phyloP scores from a whole-genome alignment of 2,113 vertebrate genomes.

The Pangasianodon gigas region DNA sequence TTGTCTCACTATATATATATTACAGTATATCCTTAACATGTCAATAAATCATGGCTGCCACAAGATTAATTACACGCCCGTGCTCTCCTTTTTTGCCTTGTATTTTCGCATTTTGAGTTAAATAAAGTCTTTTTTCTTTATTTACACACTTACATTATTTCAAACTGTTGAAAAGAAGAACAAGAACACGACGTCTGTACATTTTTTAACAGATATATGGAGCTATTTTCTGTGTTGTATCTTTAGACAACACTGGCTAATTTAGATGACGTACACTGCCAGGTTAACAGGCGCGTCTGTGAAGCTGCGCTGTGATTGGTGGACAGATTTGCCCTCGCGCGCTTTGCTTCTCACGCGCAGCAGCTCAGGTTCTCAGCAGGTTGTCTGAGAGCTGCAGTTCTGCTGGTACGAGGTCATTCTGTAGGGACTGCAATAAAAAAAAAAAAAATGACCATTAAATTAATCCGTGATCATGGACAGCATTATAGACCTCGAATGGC shows the following conservation, averaged over 20 bases:
- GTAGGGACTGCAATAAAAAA: conserved; percentile 32
- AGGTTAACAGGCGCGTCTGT: not conserved
- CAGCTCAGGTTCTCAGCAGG: not conserved
- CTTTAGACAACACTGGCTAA: not conserved
- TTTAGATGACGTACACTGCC: not conserved
- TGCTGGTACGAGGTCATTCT: not conserved
- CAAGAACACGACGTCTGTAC: not conserved
- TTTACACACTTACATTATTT: not conserved
- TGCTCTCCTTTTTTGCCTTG: not conserved
- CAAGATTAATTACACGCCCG: not conserved
- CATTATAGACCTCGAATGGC: conserved; percentile 85
- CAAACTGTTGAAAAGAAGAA: not conserved
- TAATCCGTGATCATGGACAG: conserved; percentile 80
- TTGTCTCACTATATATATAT: not conserved
- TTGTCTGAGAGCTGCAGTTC: not conserved
- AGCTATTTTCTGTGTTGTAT: not conserved
- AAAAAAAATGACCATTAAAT: conserved; percentile 82
- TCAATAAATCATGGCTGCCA: not conserved
- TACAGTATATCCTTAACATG: not conserved
- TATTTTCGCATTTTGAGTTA: not conserved
- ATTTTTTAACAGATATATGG: not conserved
- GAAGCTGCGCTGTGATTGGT: conserved; percentile 74
- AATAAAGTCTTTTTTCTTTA: not conserved
- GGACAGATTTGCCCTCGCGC: conserved; percentile 51
- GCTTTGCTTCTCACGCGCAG: not conserved